phyloP scores from a whole-genome alignment of 2,113 vertebrate species.

The Platanista minor region DNA sequence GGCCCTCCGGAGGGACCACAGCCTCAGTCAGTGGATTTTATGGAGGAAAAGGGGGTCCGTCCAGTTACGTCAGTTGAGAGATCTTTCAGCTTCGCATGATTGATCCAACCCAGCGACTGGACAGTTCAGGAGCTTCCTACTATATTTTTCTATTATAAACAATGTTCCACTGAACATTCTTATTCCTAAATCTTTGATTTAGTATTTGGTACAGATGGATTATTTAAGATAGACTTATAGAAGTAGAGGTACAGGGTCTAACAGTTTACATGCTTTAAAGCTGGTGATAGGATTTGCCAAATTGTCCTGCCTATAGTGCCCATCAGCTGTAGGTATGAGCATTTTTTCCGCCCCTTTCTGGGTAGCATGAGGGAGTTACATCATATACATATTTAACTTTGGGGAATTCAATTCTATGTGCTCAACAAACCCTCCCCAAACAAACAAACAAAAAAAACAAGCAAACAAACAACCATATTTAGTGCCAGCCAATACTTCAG shows the following conservation, averaged over 20 bases:
- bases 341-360: neutral
- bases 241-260: too few relatives aligned
- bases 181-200: neutral
- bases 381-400: neutral
- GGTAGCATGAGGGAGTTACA: neutral
- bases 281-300: neutral
- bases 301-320: neutral
- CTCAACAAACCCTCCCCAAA: neutral
- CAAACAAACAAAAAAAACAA: too few relatives aligned
- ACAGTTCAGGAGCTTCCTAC: neutral
- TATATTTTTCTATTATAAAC: neutral
- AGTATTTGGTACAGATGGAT: neutral
- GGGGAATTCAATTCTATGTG: neutral
- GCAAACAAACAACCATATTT: neutral
- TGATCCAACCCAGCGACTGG: neutral
- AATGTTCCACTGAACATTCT: neutral
- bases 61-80: neutral
- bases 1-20: accelerated
- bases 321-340: neutral
- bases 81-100: neutral
- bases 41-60: neutral
- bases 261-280: neutral
- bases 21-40: neutral
- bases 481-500: neutral
- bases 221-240: neutral